phyloP scores from a whole-genome alignment of 2,797 vertebrate genomes.

The Mus spretus region DNA sequence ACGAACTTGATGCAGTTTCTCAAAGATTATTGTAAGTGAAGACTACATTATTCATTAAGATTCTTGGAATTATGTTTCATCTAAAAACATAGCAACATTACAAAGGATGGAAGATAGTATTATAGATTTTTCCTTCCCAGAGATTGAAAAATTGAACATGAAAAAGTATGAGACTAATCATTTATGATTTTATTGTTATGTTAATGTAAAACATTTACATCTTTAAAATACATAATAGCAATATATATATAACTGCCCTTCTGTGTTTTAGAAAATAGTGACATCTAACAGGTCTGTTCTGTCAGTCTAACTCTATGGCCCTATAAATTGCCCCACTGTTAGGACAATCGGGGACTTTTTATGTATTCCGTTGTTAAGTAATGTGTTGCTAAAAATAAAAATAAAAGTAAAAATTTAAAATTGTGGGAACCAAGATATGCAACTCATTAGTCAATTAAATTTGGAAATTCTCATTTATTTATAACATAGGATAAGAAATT shows the following conservation, averaged over 20 bases:
- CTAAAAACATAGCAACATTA: conserved; percentile 56
- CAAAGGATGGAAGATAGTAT: conserved; percentile 43
- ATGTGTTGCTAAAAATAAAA: conserved; percentile 16
- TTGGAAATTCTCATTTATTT: conserved; percentile 35
- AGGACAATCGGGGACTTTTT: neutral
- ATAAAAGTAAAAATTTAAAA: conserved; percentile 5
- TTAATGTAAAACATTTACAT: conserved; percentile 46
- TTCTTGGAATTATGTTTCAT: conserved; percentile 57
- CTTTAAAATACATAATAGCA: conserved; percentile 13
- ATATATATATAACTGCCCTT: neutral
- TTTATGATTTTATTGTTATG: conserved; percentile 60
- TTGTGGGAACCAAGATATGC: neutral
- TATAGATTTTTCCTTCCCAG: conserved; percentile 5
- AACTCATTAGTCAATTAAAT: neutral
- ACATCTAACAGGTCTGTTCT: neutral
- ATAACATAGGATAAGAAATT: conserved; percentile 6
- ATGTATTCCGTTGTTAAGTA: conserved; percentile 3
- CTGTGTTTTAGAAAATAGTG: neutral
- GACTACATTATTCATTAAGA: conserved; percentile 66
- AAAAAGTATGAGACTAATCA: conserved; percentile 43
- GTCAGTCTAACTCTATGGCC: neutral
- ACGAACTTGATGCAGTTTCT: conserved; percentile 29
- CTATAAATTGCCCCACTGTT: neutral
- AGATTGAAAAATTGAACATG: neutral
- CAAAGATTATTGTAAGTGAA: conserved; percentile 64